Conservation (phyloP, 2,797 vertebrate genomes). For the Chiroxiphia lanceolata region DNA sequence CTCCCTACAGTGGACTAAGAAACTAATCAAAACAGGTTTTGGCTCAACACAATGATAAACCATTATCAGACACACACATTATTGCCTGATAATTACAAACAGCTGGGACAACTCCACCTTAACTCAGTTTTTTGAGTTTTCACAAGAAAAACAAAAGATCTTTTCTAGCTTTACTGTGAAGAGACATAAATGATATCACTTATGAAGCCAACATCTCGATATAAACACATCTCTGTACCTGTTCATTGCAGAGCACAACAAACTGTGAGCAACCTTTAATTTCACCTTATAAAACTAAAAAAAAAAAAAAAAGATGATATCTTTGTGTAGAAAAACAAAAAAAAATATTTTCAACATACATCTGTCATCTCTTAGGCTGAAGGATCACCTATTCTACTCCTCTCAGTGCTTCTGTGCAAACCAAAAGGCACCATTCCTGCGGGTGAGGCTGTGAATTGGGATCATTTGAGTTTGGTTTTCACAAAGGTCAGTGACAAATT, state of each 20-base stretch:
- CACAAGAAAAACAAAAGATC: not conserved
- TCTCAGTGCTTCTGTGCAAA: not conserved
- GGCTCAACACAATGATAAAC: not conserved
- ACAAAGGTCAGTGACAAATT: not conserved
- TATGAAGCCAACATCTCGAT: not conserved
- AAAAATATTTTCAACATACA: not conserved
- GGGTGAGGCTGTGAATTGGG: not conserved
- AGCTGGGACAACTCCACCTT: not conserved
- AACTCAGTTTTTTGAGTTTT: not conserved
- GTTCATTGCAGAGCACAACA: not conserved
- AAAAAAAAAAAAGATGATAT: not conserved
- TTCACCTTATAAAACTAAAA: not conserved
- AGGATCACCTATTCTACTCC: not conserved
- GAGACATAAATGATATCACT: not conserved
- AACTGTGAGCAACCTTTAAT: not conserved
- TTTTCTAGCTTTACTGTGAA: not conserved
- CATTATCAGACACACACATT: not conserved
- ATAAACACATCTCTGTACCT: not conserved
- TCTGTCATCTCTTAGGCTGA: not conserved
- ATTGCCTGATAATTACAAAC: not conserved
- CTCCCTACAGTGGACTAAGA: accelerated
- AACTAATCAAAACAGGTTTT: not conserved
- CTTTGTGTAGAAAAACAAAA: not conserved
- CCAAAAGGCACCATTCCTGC: slow-evolving; percentile 14
- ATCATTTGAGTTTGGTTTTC: not conserved